Base-by-base conservation (phyloP, 2,113 vertebrate genomes). In the Heterochromis multidens region DNA sequence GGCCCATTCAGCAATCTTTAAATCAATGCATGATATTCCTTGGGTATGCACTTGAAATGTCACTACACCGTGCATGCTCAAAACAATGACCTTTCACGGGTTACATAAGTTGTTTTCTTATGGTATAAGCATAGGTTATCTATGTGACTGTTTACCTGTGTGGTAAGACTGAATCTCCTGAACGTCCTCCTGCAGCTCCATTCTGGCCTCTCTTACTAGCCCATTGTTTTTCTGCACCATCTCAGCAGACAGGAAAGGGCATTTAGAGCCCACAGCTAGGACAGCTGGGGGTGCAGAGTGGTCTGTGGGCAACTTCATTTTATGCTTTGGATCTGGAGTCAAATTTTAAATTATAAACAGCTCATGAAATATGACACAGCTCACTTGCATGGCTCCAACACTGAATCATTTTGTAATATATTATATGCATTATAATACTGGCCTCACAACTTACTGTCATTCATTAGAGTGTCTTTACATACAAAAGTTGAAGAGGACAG, bases 161-260 rank as follows among this genome's bases (percentile, higher is more conserved):
- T 93, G 92, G 74, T 96, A 89, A 0, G 29, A 91, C n/a, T 95
- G 96, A 85, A 97, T 96, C 63, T 97, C 96, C 35, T 96, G 96
- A 29, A 98, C 96, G 21, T 99, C 98, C 87, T 99, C 97, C 74
- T 98, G 97, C 13, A 98, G 96, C 13, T 97, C 97, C 5, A 96
- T 91, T 79, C 97, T 96, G 95, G 96, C 98, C 94, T 97, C 95
- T 43, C 96, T 92, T 67, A 98, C 96, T 29, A 98, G 97, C 0
- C 82, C 95, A 92, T 96, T 97, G 83, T 94, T 96, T 13, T 91
- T 93, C 90, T 97, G 97, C 74, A 87, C 96, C 97, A 99, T 97
- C 93, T 99, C 96, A 37, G 97, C 97, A 4, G 97, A 97, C 92
- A 99, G 95, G 88, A 99, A 99, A 0, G 98, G 97, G 82, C 97